These are phyloP conservation scores for Hydriomena furcata DNA, from an alignment of 2,888 invertebrate genomes.

Conservation along the genomic window DNA sequence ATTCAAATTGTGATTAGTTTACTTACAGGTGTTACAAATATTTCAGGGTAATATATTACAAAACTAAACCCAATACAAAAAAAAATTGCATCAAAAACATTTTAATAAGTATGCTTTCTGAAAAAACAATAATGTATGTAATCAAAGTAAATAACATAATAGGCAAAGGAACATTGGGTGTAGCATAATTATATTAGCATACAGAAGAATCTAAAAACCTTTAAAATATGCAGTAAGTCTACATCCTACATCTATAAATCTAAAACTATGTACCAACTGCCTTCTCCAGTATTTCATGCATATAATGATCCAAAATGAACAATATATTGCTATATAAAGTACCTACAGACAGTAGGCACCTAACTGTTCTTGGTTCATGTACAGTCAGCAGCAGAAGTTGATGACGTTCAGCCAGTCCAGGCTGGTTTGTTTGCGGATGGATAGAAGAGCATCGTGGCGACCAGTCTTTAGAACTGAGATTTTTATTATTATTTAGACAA, in stretches of 20 bases:
- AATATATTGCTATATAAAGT: too few relatives aligned
- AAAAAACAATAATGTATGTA: conserved; percentile 29
- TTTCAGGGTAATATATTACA: conserved; percentile 1
- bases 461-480: too few relatives aligned
- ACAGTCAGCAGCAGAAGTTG: too few relatives aligned
- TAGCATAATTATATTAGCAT: conserved; percentile 50
- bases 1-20: too few relatives aligned
- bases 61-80: conserved; percentile 17
- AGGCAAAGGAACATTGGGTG: conserved; percentile 48
- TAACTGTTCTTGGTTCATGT: too few relatives aligned
- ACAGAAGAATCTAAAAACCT: conserved; percentile 42
- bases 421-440: too few relatives aligned
- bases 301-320: too few relatives aligned
- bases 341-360: too few relatives aligned
- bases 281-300: neutral
- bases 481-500: too few relatives aligned
- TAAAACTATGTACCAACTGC: conserved; percentile 22
- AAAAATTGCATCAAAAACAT: conserved; percentile 18
- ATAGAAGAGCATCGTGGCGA: too few relatives aligned
- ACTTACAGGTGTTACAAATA: neutral
- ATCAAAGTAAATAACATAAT: conserved; percentile 46
- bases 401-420: too few relatives aligned
- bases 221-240: conserved; percentile 19
- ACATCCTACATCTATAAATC: conserved; percentile 32
- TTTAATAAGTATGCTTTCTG: conserved; percentile 17